Percentiles rank a stretch among this genome's conserved stretches.
phyloP scores from a whole-genome alignment of 1,140 invertebrate species.

The Heliconius eleuchia region DNA sequence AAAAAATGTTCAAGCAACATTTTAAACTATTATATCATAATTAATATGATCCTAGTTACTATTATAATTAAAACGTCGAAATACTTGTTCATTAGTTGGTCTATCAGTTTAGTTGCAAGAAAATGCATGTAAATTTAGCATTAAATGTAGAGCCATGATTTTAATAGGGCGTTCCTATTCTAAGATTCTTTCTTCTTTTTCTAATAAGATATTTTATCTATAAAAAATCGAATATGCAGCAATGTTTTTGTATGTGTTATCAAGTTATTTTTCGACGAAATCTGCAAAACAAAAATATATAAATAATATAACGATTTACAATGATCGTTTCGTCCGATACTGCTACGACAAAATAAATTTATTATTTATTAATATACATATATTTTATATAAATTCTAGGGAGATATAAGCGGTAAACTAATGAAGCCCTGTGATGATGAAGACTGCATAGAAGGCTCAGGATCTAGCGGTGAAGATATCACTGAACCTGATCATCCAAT shows the following conservation, averaged over 20 bases:
- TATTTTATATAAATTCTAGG: conserved; percentile 45
- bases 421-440: conserved; percentile 89
- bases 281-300: too few relatives aligned
- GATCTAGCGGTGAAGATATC: conserved; percentile 84
- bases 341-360: too few relatives aligned
- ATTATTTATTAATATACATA: background rate
- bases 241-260: background rate
- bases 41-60: background rate
- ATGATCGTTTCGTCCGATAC: too few relatives aligned
- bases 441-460: conserved; percentile 90
- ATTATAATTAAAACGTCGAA: background rate
- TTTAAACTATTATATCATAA: background rate
- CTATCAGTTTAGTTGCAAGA: background rate
- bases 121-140: background rate
- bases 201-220: too few relatives aligned
- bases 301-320: too few relatives aligned
- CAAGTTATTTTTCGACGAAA: background rate
- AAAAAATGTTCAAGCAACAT: too few relatives aligned
- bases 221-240: background rate
- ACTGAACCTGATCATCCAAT: conserved; percentile 75
- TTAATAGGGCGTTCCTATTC: background rate
- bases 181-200: too few relatives aligned
- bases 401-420: conserved; percentile 64
- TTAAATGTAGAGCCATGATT: background rate
- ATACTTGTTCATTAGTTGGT: background rate